Percentiles rank a stretch among this genome's conserved stretches.
phyloP scores from a whole-genome alignment of 2,888 invertebrate species.

The Schizaphis graminum region DNA sequence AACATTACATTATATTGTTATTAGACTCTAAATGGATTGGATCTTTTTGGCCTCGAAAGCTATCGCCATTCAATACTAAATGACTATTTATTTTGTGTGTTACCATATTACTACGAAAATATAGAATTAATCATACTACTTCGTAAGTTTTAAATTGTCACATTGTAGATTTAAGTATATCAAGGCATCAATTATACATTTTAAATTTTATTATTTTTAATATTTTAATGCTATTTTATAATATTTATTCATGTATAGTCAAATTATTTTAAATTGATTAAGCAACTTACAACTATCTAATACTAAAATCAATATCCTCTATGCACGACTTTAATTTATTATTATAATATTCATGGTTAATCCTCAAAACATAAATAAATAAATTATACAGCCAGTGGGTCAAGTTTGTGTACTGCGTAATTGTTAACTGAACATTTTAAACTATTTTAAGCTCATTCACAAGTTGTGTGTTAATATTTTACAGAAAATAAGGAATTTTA shows the following conservation, averaged over 20 bases:
- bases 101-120: not conserved
- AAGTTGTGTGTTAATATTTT: conserved; percentile 13
- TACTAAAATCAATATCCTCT: not conserved
- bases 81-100: not conserved
- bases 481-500: conserved; percentile 15
- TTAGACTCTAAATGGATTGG: not conserved
- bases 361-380: not conserved
- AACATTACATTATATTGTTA: not conserved
- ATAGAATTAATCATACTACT: not conserved
- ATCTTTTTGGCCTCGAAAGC: too few species aligned
- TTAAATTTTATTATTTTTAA: not conserved
- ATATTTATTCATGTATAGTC: not conserved
- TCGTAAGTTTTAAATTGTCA: not conserved
- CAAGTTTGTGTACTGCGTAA: not conserved
- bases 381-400: not conserved
- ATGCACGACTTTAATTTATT: not conserved
- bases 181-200: not conserved
- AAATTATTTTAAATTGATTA: not conserved
- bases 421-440: not conserved
- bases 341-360: not conserved
- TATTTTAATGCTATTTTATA: too few species aligned
- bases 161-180: not conserved
- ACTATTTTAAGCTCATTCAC: not conserved
- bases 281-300: not conserved
- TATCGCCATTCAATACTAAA: not conserved